Base-by-base conservation (phyloP, 1,140 invertebrate genomes). In the Eupeodes corollae region DNA sequence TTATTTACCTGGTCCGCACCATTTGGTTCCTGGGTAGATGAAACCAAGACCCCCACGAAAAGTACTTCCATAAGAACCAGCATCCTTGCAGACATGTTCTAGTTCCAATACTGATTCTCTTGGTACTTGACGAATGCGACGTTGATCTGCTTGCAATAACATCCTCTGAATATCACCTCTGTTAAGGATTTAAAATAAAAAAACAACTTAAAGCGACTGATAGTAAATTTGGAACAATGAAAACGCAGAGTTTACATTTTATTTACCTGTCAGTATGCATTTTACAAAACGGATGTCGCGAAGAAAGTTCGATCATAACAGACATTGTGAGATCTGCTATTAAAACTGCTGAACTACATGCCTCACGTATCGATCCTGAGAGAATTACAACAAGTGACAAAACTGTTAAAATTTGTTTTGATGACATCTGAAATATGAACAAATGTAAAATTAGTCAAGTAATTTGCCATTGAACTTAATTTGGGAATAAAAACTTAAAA, bases 1-100 rank as follows among this genome's bases (percentile, higher is more conserved):
- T n/a, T 12, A 42, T 32, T 54, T 52, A 52, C 82, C 82, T 3
- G 80, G 78, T 10, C 84, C 84, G 53, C 82, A 85, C 83, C 83
- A 85, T 56, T 83, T 82, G 0, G 83, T 85, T 0, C 82, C 83
- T 51, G 75, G 71, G 54, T 77, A 78, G 31, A 77, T 63, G 47
- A 70, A 69, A 34, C 65, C 67, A 8, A 68, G 46, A 0, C 63
- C 67, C 26, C 73, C 73, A 46, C 74, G 68, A 44, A 59, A 61
- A 58, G 63, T 60, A 5, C 54, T 52, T 0, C 62, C 64, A 42
- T 63, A 63, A 14, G 62, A 63, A 26, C 63, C 61, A 46, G 62
- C 54, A 14, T 68, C 70, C 39, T 70, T 71, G 50, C 79, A 80
- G 2, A 78, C 76, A 42, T 75, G 69, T 52, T 77, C 75, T 15